Conservation (phyloP, 1,140 invertebrate species). For the Trachelipus rathkii region DNA sequence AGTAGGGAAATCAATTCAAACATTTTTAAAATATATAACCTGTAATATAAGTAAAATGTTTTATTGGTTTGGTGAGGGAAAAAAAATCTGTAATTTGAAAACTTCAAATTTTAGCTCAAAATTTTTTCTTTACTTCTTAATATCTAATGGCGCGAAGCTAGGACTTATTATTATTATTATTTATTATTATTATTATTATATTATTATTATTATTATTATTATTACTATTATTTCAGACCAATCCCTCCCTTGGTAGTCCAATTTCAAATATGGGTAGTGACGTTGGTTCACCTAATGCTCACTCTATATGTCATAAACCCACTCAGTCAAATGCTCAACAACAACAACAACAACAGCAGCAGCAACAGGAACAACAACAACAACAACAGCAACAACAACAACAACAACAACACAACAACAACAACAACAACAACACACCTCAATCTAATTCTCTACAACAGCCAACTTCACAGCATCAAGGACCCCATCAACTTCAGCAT, state of each 20-base stretch:
- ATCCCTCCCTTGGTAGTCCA: not conserved
- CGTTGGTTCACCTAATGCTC: not conserved
- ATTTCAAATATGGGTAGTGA: not conserved
- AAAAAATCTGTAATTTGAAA: too few species aligned
- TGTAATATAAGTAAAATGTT: too few species aligned
- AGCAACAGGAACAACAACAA: constrained; percentile 52
- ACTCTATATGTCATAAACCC: constrained; percentile 39
- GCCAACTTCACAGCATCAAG: constrained; percentile 55
- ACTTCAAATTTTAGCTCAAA: too few species aligned
- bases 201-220: too few species aligned
- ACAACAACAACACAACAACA: constrained; percentile 49
- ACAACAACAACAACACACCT: constrained; percentile 46
- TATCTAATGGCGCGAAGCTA: too few species aligned
- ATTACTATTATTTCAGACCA: not conserved
- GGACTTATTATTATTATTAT: too few species aligned
- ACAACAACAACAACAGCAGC: constrained; percentile 50
- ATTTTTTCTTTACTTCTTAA: too few species aligned
- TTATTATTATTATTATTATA: too few species aligned
- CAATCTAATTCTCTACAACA: constrained; percentile 48
- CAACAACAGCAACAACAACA: constrained; percentile 49
- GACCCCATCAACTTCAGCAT: constrained; percentile 47
- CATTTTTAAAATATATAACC: too few species aligned
- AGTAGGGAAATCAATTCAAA: too few species aligned
- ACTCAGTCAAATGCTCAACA: constrained; percentile 45
- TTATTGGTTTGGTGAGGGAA: too few species aligned